These are phyloP conservation scores for Machimus rusticus DNA, from an alignment of 2,888 invertebrate genomes.

Conservation along the genomic window DNA sequence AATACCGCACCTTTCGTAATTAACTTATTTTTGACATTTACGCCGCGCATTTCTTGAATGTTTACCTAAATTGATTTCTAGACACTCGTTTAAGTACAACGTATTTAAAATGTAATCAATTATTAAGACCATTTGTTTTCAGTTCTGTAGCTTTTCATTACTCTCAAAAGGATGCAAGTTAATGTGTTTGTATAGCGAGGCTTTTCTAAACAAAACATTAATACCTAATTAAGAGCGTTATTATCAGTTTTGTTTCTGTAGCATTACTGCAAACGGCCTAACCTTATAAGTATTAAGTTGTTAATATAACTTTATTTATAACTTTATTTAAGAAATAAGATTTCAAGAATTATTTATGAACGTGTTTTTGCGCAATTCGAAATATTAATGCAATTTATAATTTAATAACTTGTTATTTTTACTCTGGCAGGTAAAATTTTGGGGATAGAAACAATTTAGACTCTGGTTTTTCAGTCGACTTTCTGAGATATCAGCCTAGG, in stretches of 20 bases:
- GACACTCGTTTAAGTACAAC: not conserved
- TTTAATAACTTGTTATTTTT: no score
- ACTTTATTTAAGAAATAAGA: not conserved
- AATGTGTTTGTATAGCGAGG: not conserved
- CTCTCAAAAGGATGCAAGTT: not conserved
- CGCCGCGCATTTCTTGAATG: not conserved
- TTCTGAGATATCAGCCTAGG: no score
- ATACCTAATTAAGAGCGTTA: not conserved
- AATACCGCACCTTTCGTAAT: not conserved
- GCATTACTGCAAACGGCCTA: no score
- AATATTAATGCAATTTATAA: no score
- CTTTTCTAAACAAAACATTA: not conserved
- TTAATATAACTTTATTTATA: not conserved
- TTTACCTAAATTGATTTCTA: not conserved
- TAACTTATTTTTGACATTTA: not conserved
- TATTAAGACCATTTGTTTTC: not conserved
- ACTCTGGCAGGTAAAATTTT: no score
- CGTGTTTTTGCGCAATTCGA: no score
- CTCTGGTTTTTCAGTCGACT: no score
- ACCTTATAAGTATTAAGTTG: not conserved
- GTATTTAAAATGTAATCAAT: not conserved
- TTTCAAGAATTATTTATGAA: not conserved
- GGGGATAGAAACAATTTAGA: no score
- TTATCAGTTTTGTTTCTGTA: no score
- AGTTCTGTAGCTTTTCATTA: not conserved